Percentiles rank a stretch among this genome's conserved stretches.
These are phyloP conservation scores for Cantharis rustica DNA, from an alignment of 2,888 invertebrate genomes.

Conservation along the genomic window DNA sequence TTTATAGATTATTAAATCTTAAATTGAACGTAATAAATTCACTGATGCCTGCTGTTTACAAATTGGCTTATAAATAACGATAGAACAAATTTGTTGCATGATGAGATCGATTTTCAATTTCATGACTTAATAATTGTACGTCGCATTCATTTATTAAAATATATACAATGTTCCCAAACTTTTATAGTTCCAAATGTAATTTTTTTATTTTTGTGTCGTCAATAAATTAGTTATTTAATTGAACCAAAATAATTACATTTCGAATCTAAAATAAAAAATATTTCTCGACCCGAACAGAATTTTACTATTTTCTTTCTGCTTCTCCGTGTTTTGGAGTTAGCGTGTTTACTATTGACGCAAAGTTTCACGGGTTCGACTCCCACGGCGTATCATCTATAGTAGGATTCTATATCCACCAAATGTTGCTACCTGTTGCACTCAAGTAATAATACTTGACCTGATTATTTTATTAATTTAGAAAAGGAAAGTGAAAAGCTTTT, in stretches of 20 bases:
- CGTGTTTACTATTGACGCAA: too few relatives aligned
- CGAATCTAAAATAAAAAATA: too few relatives aligned
- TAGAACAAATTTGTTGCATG: slow-evolving; percentile 4
- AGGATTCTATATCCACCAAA: too few relatives aligned
- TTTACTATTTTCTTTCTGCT: too few relatives aligned
- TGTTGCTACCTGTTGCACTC: too few relatives aligned
- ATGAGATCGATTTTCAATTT: background rate
- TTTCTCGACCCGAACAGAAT: too few relatives aligned
- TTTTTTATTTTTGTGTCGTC: background rate
- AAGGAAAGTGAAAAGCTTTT: too few relatives aligned
- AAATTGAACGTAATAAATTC: slow-evolving; percentile 3
- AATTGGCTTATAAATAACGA: slow-evolving; percentile 4
- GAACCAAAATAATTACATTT: background rate
- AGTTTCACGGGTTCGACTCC: too few relatives aligned
- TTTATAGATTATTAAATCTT: slow-evolving; percentile 2
- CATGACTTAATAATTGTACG: slow-evolving; percentile 1
- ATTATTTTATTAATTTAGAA: too few relatives aligned
- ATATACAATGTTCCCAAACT: background rate
- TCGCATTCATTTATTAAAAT: background rate
- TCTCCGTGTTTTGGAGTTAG: too few relatives aligned
- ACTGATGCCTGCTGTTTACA: slow-evolving; percentile 1
- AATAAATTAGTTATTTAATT: background rate
- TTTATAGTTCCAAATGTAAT: background rate
- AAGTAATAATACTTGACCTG: too few relatives aligned
- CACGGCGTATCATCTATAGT: too few relatives aligned